These are phyloP conservation scores for Paedocypris micromegethes DNA, from an alignment of 2,797 vertebrate species.

Conservation along the genomic window DNA sequence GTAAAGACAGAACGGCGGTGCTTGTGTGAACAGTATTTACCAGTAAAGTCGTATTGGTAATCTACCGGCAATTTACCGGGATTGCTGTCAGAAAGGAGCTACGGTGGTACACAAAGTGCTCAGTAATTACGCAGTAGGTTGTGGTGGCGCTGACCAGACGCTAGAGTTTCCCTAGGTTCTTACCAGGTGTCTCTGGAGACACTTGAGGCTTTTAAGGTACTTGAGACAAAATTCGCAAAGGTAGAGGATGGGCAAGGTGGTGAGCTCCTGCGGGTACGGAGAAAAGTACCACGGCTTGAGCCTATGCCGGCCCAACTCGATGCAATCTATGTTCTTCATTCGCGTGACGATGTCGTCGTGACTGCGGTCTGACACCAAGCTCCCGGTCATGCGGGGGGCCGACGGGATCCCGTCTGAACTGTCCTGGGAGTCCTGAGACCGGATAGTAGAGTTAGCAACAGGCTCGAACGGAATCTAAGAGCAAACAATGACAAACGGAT, in stretches of 20 bases:
- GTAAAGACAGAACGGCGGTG: too few relatives aligned
- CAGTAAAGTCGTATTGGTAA: too few relatives aligned
- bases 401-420: constrained; percentile 89
- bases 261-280: constrained; percentile 92
- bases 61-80: too few relatives aligned
- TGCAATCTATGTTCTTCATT: constrained; percentile 98
- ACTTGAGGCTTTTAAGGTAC: constrained; percentile 94
- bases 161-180: constrained; percentile 28
- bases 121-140: too few relatives aligned
- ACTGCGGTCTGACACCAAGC: constrained; percentile 90
- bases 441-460: not conserved
- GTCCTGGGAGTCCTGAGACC: constrained; percentile 84
- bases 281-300: constrained; percentile 98
- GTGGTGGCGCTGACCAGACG: too few relatives aligned
- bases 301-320: constrained; percentile 89
- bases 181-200: constrained; percentile 94
- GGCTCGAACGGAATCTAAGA: too few relatives aligned
- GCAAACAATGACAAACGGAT: too few relatives aligned
- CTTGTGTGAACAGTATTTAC: too few relatives aligned
- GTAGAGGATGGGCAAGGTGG: constrained; percentile 88
- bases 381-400: constrained; percentile 90
- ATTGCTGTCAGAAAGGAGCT: too few relatives aligned
- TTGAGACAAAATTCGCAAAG: constrained; percentile 98
- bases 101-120: too few relatives aligned
- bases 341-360: constrained; percentile 94